Evolutionary conservation across 2,888 invertebrate genomes (phyloP).

Genomic region (Cylindroiulus punctatus): DNA sequence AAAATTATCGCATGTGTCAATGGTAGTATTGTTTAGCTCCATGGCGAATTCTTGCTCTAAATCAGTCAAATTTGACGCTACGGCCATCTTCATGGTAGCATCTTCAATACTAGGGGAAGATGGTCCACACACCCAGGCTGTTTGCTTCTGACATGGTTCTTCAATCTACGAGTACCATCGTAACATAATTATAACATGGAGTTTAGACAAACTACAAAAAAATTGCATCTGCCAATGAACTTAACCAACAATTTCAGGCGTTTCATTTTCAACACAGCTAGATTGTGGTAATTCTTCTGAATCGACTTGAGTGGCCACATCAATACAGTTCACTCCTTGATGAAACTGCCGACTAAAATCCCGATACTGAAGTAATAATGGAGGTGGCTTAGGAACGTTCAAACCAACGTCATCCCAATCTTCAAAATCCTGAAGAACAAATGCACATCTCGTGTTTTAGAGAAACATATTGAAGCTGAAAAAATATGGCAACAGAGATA

Average conservation of each 20-base stretch:
- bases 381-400: slow-evolving; percentile 83
- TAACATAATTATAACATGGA: background rate
- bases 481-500: no score
- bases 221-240: no score
- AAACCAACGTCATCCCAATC: slow-evolving; percentile 93
- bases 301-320: slow-evolving; percentile 43
- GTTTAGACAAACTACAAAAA: background rate
- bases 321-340: slow-evolving; percentile 55
- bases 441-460: background rate
- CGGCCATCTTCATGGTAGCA: background rate
- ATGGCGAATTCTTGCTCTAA: background rate
- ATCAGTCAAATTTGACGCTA: background rate
- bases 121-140: slow-evolving; percentile 9
- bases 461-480: no score
- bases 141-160: background rate
- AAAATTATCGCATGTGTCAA: background rate
- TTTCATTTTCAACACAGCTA: background rate
- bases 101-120: background rate
- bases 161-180: background rate
- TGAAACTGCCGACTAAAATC: slow-evolving; percentile 64
- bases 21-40: background rate
- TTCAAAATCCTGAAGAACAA: slow-evolving; percentile 77
- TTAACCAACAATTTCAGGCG: background rate
- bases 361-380: slow-evolving; percentile 71
- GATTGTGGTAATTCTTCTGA: background rate